Conservation (phyloP, 1,140 invertebrate species). For the Pseudomyrmex concolor region DNA sequence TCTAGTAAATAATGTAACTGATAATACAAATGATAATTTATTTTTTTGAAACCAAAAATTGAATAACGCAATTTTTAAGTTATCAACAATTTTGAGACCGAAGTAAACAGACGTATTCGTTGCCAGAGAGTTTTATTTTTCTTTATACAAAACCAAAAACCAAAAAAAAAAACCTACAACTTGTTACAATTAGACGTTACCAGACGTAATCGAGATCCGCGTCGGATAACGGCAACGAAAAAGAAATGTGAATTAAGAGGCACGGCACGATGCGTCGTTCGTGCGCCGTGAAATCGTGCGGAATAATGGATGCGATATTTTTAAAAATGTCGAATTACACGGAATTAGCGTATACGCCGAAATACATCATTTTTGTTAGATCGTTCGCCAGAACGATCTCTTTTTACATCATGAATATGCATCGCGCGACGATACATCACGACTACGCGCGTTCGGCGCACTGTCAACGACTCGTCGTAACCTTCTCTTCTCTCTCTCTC, state of each 20-base stretch:
- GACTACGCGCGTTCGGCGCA: conserved; percentile 22
- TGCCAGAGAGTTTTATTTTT: no score
- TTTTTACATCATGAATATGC: conserved; percentile 52
- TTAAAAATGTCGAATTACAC: background rate
- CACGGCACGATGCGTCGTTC: background rate
- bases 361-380: conserved; percentile 9
- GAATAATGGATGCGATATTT: background rate
- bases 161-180: no score
- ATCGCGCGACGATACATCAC: conserved; percentile 49
- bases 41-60: no score
- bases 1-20: no score
- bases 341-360: background rate
- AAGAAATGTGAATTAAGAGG: background rate
- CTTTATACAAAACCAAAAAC: no score
- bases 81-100: no score
- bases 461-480: background rate
- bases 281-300: background rate
- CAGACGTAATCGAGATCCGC: background rate
- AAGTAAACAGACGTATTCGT: no score
- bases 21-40: no score
- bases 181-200: background rate
- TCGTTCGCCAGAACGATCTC: background rate
- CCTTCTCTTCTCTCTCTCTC: no score
- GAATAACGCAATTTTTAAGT: no score
- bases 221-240: background rate